These are phyloP conservation scores for Musca vetustissima DNA, from an alignment of 1,140 invertebrate genomes.

Conservation along the genomic window DNA sequence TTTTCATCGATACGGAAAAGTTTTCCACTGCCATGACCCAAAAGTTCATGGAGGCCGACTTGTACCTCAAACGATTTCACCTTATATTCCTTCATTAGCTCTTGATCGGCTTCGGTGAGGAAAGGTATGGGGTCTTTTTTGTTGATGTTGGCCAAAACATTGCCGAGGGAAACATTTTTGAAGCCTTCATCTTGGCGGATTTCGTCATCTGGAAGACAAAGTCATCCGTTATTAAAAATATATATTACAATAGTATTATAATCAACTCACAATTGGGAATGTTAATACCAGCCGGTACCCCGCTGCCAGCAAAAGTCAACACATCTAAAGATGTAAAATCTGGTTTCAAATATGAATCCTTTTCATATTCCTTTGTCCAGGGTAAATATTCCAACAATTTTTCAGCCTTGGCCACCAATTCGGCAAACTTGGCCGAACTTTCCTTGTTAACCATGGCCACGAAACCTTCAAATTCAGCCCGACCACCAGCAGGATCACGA, in stretches of 20 bases:
- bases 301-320: constrained; percentile 85
- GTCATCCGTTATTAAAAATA: neutral
- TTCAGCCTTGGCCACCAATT: constrained; percentile 80
- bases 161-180: constrained; percentile 94
- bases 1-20: constrained; percentile 75
- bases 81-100: constrained; percentile 71
- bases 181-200: constrained; percentile 94
- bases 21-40: constrained; percentile 96
- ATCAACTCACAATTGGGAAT: constrained; percentile 86
- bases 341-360: constrained; percentile 86
- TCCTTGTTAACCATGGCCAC: constrained; percentile 93
- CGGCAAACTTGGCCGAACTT: constrained; percentile 87
- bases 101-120: constrained; percentile 72
- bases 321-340: constrained; percentile 98
- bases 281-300: constrained; percentile 93
- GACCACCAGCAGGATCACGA: constrained; percentile 86
- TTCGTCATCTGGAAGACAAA: constrained; percentile 73
- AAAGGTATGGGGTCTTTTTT: constrained; percentile 80
- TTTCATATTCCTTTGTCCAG: constrained; percentile 87
- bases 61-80: constrained; percentile 76
- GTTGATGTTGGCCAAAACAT: constrained; percentile 86
- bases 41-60: constrained; percentile 90
- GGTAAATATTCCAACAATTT: constrained; percentile 78
- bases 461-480: constrained; percentile 97
- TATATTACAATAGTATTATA: neutral